These are phyloP conservation scores for Oreortyx pictus DNA, from an alignment of 2,797 vertebrate species.

Conservation along the genomic window DNA sequence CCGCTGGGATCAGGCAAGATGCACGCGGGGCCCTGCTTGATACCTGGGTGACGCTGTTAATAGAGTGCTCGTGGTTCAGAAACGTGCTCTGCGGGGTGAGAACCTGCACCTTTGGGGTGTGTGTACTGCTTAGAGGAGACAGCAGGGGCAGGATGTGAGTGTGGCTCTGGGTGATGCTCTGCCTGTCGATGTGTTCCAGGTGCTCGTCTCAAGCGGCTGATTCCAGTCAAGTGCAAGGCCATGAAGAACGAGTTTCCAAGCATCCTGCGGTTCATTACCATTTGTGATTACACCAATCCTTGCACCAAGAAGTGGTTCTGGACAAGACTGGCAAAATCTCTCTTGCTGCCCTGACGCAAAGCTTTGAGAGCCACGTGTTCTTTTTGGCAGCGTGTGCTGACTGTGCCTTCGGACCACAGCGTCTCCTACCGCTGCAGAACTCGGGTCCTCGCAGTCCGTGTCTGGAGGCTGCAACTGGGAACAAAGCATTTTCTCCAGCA, in stretches of 20 bases:
- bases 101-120: not conserved
- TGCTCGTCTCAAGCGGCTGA: constrained; percentile 90
- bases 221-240: constrained; percentile 92
- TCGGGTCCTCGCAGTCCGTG: not conserved
- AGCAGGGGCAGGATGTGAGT: rapidly evolving
- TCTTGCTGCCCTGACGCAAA: constrained; percentile 76
- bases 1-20: not conserved
- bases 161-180: not conserved
- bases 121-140: not conserved
- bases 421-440: not conserved
- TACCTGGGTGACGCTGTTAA: not conserved
- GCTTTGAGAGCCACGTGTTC: not conserved
- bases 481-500: not conserved
- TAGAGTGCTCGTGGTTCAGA: not conserved
- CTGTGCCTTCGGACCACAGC: not conserved
- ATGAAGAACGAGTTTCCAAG: constrained; percentile 94
- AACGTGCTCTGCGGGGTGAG: not conserved
- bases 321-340: constrained; percentile 88
- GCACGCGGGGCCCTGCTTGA: rapidly evolving
- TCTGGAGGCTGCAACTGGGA: not conserved
- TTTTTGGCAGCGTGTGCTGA: not conserved
- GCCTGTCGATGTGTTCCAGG: constrained; percentile 77
- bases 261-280: constrained; percentile 93
- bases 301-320: constrained; percentile 96
- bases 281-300: constrained; percentile 94